A percentile compares a stretch with the other conserved stretches of the same genome.
Evolutionary conservation across 2,797 vertebrate genomes (phyloP).

Genomic region (Aulostomus chinensis): DNA sequence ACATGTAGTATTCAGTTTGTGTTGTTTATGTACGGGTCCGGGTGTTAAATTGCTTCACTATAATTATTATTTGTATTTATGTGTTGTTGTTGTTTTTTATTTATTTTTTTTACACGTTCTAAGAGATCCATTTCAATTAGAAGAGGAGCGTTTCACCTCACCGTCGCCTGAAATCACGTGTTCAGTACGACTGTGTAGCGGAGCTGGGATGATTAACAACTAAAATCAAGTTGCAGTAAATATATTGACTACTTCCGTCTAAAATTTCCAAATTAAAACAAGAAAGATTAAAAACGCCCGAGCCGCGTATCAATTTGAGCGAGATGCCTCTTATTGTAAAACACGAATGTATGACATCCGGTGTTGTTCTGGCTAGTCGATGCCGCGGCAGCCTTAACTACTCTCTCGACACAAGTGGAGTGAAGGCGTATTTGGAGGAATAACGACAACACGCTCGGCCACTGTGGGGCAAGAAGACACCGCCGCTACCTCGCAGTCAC

Average conservation of each 20-base stretch:
- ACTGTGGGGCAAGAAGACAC: slow-evolving; percentile 34
- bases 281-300: not conserved
- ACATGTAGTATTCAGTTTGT: too few species aligned
- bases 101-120: too few species aligned
- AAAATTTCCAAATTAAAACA: slow-evolving; percentile 11
- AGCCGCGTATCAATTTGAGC: not conserved
- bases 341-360: fast-evolving
- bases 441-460: slow-evolving; percentile 36
- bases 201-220: slow-evolving; percentile 40
- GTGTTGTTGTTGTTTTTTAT: too few species aligned
- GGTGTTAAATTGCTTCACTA: too few species aligned
- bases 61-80: too few species aligned
- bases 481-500: not conserved
- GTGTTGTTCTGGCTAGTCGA: fast-evolving
- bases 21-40: too few species aligned
- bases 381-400: slow-evolving; percentile 9
- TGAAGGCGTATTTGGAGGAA: slow-evolving; percentile 59
- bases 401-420: slow-evolving; percentile 55
- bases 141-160: not conserved
- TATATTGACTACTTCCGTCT: not conserved
- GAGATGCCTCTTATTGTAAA: slow-evolving; percentile 39
- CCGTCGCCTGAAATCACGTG: slow-evolving; percentile 56
- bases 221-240: fast-evolving
- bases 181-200: slow-evolving; percentile 20
- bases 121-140: too few species aligned